These are phyloP conservation scores for Drosophila ustulata DNA, from an alignment of 2,888 invertebrate species.

Conservation along the genomic window DNA sequence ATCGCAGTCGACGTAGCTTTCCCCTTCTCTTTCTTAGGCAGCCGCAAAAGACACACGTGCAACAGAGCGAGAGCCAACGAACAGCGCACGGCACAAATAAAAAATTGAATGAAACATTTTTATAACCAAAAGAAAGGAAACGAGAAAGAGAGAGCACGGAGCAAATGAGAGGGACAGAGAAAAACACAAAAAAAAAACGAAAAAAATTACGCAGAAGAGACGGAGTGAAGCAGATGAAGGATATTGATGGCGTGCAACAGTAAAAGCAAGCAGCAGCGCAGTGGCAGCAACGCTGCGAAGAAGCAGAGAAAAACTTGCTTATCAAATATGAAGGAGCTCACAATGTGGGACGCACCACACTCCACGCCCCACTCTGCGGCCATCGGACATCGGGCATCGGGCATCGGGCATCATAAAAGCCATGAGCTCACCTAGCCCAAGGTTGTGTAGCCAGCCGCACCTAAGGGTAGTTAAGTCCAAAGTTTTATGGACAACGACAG, in stretches of 20 bases:
- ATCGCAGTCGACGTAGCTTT: background rate
- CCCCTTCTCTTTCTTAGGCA: constrained; percentile 1
- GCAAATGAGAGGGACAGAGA: constrained; percentile 12
- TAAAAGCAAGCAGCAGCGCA: constrained; percentile 34
- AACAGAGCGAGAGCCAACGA: constrained; percentile 53
- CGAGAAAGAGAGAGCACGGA: constrained; percentile 15
- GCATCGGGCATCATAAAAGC: constrained; percentile 70
- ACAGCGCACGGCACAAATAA: constrained; percentile 64
- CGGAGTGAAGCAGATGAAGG: constrained; percentile 39
- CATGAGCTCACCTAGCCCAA: constrained; percentile 73
- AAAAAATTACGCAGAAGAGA: constrained; percentile 5
- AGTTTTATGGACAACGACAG: constrained; percentile 76
- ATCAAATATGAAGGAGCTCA: constrained; percentile 80
- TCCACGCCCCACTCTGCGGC: background rate
- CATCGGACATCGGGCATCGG: constrained; percentile 3
- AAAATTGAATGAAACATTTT: constrained; percentile 82
- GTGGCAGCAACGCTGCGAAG: constrained; percentile 19
- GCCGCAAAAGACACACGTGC: constrained; percentile 23
- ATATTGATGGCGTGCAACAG: constrained; percentile 73
- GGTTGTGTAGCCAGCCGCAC: constrained; percentile 46
- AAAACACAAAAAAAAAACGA: background rate
- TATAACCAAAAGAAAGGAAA: constrained; percentile 69
- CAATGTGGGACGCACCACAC: constrained; percentile 63
- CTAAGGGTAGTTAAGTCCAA: constrained; percentile 76
- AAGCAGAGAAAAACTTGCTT: constrained; percentile 66